Evolutionary conservation across 2,888 invertebrate genomes (phyloP).

Genomic region (Seira sanloemensis): DNA sequence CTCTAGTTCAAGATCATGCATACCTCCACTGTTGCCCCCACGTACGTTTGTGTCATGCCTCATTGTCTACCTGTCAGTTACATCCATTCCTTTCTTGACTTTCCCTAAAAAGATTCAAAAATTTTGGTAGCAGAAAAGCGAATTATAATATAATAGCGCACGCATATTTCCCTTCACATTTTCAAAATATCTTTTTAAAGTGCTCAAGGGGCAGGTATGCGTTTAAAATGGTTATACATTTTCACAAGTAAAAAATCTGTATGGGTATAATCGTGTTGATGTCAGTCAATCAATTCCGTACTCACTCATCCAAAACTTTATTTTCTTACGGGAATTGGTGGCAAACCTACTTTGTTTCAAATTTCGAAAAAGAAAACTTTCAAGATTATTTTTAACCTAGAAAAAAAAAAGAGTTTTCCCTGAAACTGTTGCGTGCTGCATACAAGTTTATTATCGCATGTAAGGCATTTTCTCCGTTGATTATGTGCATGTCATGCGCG

Average conservation of each 20-base stretch:
- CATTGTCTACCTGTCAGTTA: slow-evolving; percentile 44
- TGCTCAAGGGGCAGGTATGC: slow-evolving; percentile 29
- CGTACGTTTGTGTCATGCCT: slow-evolving; percentile 21
- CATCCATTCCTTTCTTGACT: slow-evolving; percentile 26
- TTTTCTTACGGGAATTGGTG: not conserved
- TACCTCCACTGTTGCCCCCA: slow-evolving; percentile 12
- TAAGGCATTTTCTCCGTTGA: not conserved
- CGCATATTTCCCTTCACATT: slow-evolving; percentile 13
- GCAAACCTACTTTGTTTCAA: not conserved
- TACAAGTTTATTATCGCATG: not conserved
- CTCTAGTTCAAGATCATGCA: not conserved
- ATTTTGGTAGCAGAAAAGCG: not conserved
- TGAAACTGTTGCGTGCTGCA: not conserved
- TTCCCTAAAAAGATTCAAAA: not conserved
- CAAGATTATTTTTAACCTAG: not conserved
- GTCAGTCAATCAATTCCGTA: slow-evolving; percentile 50
- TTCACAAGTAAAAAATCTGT: not conserved
- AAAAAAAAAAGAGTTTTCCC: not conserved
- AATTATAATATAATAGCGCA: not conserved
- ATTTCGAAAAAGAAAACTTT: not conserved
- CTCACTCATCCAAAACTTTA: not conserved
- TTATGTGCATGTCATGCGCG: slow-evolving; percentile 32
- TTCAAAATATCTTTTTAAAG: slow-evolving; percentile 15
- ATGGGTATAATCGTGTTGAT: too few relatives aligned
- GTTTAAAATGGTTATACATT: not conserved